Base-by-base conservation (phyloP, 2,113 vertebrate genomes). In the Podarcis raffonei region DNA sequence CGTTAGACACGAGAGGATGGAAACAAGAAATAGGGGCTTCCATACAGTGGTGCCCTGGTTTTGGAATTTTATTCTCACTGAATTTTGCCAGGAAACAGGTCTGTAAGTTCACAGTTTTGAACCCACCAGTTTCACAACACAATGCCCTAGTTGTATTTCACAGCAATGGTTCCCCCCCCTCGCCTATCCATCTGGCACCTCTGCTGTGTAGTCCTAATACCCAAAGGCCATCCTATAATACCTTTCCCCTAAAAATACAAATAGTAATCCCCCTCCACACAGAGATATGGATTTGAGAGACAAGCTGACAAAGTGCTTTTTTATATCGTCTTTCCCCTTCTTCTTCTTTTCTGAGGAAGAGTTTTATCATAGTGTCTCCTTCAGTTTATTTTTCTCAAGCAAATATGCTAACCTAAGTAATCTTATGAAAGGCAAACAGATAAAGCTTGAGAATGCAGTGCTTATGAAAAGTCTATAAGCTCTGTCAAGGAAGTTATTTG, bases 381-480 rank as follows among this genome's bases (percentile, higher is more conserved):
- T 83, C 18, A 37, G 22, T 90, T 90, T 90, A 86, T 86, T 86
- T 88, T 83, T 83, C 42, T 68, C 71, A 68, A 83, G 48, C 22
- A 77, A 87, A 59, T 85, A 11, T 18, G 76, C 57, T 79, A 75
- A 42, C 90, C 20, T 0, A 66, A 0, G 16, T 75, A 37, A 74
- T n/a, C 84, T 62, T n/a, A 7, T 0, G 23, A 83, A 87, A 79
- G 68, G 42, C 22, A 65, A 83, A 88, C 83, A 71, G 84, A 92
- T 90, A 87, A 93, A 86, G 25, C 6, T 66, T 27, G 16, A 37
- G 66, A 90, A 86, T 83, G 72, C 0, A 0, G 66, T 81, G 42
- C 37, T 89, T 85, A 90, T 83, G 57, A 93, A 90, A 86, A 42
- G 39, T 86, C 76, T 92, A 11, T 57, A 90, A 89, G 30, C 37